phyloP scores from a whole-genome alignment of 2,797 vertebrate species.

The Enoplosus armatus region DNA sequence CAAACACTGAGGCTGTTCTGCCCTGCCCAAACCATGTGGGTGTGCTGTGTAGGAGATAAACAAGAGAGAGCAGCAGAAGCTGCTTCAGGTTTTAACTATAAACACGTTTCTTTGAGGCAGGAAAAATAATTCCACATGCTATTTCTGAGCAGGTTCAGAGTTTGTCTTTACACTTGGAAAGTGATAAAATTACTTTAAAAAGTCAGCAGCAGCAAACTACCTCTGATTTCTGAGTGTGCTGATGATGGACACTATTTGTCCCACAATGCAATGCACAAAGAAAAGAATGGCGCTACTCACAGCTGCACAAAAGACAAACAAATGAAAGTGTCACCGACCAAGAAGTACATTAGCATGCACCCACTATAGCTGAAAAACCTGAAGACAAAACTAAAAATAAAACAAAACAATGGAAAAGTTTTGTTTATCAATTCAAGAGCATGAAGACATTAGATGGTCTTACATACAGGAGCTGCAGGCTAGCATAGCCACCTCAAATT shows the following conservation, averaged over 20 bases:
- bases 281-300: neutral
- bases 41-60: constrained; percentile 48
- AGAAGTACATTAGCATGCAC: no score
- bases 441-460: neutral
- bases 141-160: constrained; percentile 7
- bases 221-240: neutral
- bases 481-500: neutral
- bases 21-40: constrained; percentile 59
- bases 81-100: constrained; percentile 13
- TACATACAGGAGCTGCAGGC: neutral
- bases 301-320: neutral
- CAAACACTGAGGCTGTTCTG: constrained; percentile 53
- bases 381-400: neutral
- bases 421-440: neutral
- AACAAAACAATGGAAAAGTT: neutral
- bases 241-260: neutral
- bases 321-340: no score
- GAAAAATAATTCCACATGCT: neutral
- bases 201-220: neutral
- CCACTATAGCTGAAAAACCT: neutral
- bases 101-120: constrained; percentile 19
- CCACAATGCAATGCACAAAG: neutral
- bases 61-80: constrained; percentile 10
- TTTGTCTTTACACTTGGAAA: neutral
- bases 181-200: neutral